Conservation (phyloP, 2,113 vertebrate species). For the Fregata magnificens region DNA sequence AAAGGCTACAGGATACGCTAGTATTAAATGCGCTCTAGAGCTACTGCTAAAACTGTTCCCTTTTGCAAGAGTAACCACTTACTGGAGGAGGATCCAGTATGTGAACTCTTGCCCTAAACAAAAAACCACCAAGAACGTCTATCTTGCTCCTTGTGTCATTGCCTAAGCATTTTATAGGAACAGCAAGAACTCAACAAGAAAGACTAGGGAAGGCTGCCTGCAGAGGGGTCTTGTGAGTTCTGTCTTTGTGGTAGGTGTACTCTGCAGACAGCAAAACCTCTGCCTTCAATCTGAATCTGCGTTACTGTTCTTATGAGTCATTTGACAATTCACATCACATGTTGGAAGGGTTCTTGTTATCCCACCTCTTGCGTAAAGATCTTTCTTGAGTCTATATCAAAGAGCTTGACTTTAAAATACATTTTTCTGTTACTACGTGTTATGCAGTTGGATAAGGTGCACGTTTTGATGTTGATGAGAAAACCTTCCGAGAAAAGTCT, state of each 20-base stretch:
- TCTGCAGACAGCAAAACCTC: background rate
- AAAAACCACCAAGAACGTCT: background rate
- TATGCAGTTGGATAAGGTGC: background rate
- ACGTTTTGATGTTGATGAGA: background rate
- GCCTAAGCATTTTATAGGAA: background rate
- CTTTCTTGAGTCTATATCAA: background rate
- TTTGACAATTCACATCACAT: background rate
- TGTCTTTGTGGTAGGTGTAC: accelerated
- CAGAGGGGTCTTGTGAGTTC: background rate
- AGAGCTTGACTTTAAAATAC: background rate
- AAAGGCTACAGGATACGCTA: background rate
- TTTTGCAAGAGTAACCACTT: background rate
- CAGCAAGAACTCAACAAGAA: background rate
- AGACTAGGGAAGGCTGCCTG: background rate
- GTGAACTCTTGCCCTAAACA: background rate
- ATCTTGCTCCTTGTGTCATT: background rate
- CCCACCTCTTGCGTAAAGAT: background rate
- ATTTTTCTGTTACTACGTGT: background rate
- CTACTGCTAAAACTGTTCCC: background rate
- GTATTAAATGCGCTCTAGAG: background rate
- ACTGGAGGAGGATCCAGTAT: background rate
- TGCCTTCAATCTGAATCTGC: background rate
- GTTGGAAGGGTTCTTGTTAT: background rate
- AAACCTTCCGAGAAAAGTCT: background rate
- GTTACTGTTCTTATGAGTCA: background rate